A percentile compares a stretch with the other conserved stretches of the same genome.
Evolutionary conservation across 2,888 invertebrate genomes (phyloP).

Genomic region (Eubasilissa splendida): DNA sequence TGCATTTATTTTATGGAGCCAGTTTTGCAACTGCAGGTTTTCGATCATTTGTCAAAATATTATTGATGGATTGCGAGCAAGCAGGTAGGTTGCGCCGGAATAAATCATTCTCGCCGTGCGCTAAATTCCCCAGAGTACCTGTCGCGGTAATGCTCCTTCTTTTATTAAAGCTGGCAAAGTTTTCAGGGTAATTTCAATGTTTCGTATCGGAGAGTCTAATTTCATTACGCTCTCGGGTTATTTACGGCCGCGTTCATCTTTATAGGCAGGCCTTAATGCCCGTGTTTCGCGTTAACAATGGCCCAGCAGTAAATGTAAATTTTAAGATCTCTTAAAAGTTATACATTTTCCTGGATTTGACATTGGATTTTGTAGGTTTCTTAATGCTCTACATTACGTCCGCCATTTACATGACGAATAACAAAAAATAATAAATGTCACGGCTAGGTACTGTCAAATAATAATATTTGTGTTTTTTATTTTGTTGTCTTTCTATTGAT

Average conservation of each 20-base stretch:
- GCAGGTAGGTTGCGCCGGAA: neutral
- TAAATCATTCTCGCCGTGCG: conserved; percentile 7
- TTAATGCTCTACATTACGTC: no score
- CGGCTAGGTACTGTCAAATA: no score
- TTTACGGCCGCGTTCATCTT: conserved; percentile 3
- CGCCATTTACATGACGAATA: no score
- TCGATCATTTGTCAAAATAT: conserved; percentile 3
- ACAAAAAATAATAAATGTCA: no score
- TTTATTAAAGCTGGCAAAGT: conserved; percentile 10
- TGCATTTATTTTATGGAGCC: no score
- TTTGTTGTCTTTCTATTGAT: no score
- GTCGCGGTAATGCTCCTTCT: neutral
- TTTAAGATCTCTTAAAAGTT: no score
- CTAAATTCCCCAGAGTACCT: neutral
- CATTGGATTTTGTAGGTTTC: no score
- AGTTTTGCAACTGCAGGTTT: neutral
- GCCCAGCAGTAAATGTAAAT: no score
- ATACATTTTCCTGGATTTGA: no score
- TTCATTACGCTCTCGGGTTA: neutral
- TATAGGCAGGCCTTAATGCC: neutral
- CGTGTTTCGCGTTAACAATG: no score
- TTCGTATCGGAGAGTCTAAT: conserved; percentile 4
- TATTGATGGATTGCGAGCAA: neutral
- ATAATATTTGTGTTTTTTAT: no score
- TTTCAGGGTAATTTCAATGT: conserved; percentile 12